Evolutionary conservation across 2,797 vertebrate species (phyloP).

Genomic region (Phylloscopus collybita): DNA sequence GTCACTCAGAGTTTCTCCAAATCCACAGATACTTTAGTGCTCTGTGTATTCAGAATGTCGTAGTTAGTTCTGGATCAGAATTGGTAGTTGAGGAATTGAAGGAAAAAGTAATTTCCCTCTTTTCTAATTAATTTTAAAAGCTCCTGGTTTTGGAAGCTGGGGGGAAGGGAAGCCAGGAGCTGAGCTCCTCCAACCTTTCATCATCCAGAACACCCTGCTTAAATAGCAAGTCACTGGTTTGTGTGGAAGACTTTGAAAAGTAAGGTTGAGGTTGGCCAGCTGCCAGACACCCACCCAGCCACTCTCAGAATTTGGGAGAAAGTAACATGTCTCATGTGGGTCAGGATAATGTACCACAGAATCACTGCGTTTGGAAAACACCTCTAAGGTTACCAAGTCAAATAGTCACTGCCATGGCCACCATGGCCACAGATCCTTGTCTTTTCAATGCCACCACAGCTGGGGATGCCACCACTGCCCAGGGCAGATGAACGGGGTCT

Average conservation of each 20-base stretch:
- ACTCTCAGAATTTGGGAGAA: background rate
- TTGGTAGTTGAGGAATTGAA: background rate
- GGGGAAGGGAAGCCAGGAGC: background rate
- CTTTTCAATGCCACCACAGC: background rate
- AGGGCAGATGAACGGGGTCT: background rate
- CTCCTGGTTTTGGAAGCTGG: background rate
- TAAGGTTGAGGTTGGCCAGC: background rate
- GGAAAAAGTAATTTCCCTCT: background rate
- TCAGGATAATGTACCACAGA: background rate
- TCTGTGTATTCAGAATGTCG: background rate
- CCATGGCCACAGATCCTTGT: fast-evolving
- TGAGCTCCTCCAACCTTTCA: background rate
- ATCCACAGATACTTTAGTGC: background rate
- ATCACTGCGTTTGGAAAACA: background rate
- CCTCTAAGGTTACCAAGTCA: too few relatives aligned
- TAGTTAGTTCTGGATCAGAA: background rate
- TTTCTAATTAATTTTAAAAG: background rate
- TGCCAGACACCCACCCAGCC: fast-evolving
- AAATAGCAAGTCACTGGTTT: background rate
- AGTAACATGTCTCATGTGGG: background rate
- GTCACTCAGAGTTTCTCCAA: background rate
- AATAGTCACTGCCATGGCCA: background rate
- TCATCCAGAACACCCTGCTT: background rate
- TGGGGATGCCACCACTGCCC: background rate
- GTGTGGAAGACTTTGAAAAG: background rate